Evolutionary conservation across 2,888 invertebrate species (phyloP).

Genomic region (Trachelus iudaicus): DNA sequence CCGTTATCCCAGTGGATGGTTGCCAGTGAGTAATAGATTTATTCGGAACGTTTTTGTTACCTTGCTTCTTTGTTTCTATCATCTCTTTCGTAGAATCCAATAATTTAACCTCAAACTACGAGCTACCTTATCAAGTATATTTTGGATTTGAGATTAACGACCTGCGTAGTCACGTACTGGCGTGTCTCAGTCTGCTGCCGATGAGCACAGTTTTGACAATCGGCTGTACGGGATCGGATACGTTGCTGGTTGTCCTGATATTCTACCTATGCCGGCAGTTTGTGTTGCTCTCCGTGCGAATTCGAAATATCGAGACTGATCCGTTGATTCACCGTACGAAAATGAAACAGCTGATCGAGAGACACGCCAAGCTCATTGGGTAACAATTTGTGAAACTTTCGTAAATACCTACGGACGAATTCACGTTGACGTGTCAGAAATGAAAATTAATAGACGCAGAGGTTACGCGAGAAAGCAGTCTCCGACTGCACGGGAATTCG

Average conservation of each 20-base stretch:
- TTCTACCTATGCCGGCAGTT: conserved; percentile 34
- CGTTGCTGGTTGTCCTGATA: conserved; percentile 29
- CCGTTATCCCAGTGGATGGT: background rate
- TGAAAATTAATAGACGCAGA: background rate
- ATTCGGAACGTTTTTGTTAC: background rate
- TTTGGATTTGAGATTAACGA: conserved; percentile 27
- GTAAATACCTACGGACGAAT: background rate
- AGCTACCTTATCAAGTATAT: conserved; percentile 25
- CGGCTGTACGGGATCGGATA: conserved; percentile 32
- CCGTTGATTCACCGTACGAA: conserved; percentile 16
- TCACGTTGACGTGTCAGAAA: background rate
- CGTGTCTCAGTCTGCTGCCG: conserved; percentile 30
- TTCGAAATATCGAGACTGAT: conserved; percentile 15
- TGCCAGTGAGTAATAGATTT: background rate
- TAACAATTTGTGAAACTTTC: conserved; percentile 11
- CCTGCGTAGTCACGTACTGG: conserved; percentile 21
- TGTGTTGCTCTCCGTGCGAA: conserved; percentile 24
- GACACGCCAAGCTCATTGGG: conserved; percentile 31
- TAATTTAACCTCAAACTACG: conserved; percentile 31
- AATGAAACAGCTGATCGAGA: conserved; percentile 28
- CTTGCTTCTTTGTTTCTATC: conserved; percentile 18
- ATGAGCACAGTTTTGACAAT: conserved; percentile 26
- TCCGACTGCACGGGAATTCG: background rate
- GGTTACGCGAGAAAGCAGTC: background rate
- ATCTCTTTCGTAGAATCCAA: conserved; percentile 4